Percentiles rank a stretch among this genome's conserved stretches.
phyloP scores from a whole-genome alignment of 2,888 invertebrate species.

The Thecophora atra region DNA sequence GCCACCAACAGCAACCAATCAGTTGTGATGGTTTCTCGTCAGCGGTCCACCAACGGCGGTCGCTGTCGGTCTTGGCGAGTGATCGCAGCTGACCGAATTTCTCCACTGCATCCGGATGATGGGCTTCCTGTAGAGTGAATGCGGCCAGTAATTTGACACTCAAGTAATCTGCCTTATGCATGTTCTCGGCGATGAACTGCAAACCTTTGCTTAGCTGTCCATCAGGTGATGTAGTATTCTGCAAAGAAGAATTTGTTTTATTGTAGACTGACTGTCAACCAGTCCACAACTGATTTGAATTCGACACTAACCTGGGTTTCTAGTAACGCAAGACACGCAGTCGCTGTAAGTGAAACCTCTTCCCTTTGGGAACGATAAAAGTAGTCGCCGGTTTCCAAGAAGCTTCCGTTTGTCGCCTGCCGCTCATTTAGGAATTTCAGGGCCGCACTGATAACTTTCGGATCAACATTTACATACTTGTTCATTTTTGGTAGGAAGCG shows the following conservation, averaged over 20 bases:
- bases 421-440: constrained; percentile 75
- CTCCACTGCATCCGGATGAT: constrained; percentile 73
- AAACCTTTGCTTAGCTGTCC: constrained; percentile 79
- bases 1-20: constrained; percentile 55
- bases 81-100: constrained; percentile 65
- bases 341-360: constrained; percentile 80
- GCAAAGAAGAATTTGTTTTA: too few relatives aligned
- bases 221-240: constrained; percentile 65
- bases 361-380: constrained; percentile 74
- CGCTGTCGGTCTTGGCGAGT: constrained; percentile 70
- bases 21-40: constrained; percentile 55
- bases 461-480: constrained; percentile 76
- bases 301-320: constrained; percentile 69
- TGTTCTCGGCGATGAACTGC: constrained; percentile 76
- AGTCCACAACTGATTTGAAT: background rate
- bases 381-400: constrained; percentile 79
- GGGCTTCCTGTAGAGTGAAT: constrained; percentile 80
- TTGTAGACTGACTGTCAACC: too few relatives aligned
- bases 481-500: constrained; percentile 78
- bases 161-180: constrained; percentile 73
- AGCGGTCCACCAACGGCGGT: constrained; percentile 83
- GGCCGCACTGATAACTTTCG: constrained; percentile 72
- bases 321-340: constrained; percentile 77
- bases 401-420: constrained; percentile 80
- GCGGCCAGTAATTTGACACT: constrained; percentile 81